Percentiles rank a stretch among this genome's conserved stretches.
Conservation (phyloP, 1,140 invertebrate species). For the Adelges cooleyi region DNA sequence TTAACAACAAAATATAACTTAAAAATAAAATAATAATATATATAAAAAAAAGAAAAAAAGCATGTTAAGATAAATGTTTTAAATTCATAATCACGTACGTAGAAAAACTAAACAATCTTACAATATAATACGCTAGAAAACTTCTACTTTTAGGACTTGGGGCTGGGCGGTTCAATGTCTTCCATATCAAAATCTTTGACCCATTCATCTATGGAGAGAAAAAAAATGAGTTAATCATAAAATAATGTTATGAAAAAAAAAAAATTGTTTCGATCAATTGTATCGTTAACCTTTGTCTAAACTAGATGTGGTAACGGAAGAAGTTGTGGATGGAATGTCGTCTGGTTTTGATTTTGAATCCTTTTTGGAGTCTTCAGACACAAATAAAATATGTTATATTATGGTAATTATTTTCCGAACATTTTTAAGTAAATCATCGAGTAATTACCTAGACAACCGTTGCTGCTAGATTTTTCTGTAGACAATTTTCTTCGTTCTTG, state of each 20-base stretch:
- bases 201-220: slow-evolving; percentile 34
- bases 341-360: slow-evolving; percentile 24
- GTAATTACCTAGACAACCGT: background rate
- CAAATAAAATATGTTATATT: background rate
- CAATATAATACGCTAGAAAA: background rate
- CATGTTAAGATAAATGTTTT: background rate
- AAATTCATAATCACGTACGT: background rate
- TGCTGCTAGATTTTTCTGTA: background rate
- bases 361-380: slow-evolving; percentile 1
- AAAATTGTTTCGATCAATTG: background rate
- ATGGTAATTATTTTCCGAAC: background rate
- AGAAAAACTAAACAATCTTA: slow-evolving; percentile 10
- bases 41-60: background rate
- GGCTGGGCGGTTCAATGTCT: slow-evolving; percentile 30
- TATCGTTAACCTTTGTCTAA: slow-evolving; percentile 9
- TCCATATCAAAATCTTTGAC: slow-evolving; percentile 36
- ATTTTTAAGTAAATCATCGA: no score
- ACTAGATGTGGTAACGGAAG: slow-evolving; percentile 12
- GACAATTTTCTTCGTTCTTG: slow-evolving; percentile 31
- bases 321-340: background rate
- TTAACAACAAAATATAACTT: slow-evolving; percentile 22
- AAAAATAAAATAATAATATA: slow-evolving; percentile 10
- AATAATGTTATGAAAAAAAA: background rate
- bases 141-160: no score
- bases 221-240: slow-evolving; percentile 24